These are phyloP conservation scores for Lutjanus erythropterus DNA, from an alignment of 2,113 vertebrate genomes.

Conservation along the genomic window DNA sequence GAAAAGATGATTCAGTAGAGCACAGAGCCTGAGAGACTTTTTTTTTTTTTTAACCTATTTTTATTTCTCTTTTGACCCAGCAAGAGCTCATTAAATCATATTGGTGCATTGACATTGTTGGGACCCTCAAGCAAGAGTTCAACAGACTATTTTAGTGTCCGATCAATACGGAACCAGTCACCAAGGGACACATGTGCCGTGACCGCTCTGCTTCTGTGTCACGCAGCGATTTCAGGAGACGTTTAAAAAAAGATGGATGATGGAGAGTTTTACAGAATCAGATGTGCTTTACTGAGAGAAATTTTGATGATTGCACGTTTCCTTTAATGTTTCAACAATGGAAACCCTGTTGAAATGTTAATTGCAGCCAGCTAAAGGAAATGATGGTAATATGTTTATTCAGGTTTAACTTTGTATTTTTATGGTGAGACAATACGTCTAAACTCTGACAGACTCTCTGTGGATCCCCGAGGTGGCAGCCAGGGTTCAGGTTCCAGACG, in stretches of 20 bases:
- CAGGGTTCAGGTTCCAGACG: slow-evolving; percentile 30
- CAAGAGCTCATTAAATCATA: slow-evolving; percentile 17
- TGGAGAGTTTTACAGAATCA: neutral
- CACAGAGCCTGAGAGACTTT: neutral
- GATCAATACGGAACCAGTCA: slow-evolving; percentile 22
- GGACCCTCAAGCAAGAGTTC: slow-evolving; percentile 9
- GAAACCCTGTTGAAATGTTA: slow-evolving; percentile 30
- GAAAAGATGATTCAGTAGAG: neutral
- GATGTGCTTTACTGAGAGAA: no score
- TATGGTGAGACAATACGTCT: slow-evolving; percentile 16
- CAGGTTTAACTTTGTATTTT: slow-evolving; percentile 28
- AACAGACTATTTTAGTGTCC: neutral
- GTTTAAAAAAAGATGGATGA: neutral
- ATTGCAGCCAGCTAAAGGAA: slow-evolving; percentile 10
- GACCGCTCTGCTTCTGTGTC: neutral
- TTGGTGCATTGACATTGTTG: neutral
- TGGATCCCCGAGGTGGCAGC: slow-evolving; percentile 18
- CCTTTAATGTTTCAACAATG: slow-evolving; percentile 6
- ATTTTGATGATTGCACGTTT: slow-evolving; percentile 18
- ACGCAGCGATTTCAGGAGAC: neutral
- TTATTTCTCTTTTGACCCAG: neutral
- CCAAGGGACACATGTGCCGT: neutral
- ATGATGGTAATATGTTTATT: slow-evolving; percentile 41
- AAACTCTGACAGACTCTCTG: slow-evolving; percentile 10
- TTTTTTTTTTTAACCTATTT: neutral